Conservation (phyloP, 2,797 vertebrate genomes). For the Poeciliopsis turneri region DNA sequence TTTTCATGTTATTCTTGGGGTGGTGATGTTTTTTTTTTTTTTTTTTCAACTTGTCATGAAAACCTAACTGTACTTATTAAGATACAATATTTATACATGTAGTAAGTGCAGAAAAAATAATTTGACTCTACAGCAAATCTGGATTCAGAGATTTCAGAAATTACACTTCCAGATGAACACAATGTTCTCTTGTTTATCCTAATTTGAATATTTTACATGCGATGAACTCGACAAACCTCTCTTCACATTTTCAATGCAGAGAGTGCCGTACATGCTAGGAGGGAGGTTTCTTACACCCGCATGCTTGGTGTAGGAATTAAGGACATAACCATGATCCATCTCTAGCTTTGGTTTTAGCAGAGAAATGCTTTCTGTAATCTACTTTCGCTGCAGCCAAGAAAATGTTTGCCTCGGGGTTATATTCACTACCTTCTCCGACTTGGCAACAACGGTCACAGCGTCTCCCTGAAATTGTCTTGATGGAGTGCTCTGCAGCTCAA, state of each 20-base stretch:
- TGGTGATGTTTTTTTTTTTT: background rate
- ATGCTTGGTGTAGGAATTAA: background rate
- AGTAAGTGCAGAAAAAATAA: background rate
- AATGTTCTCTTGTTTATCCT: too few relatives aligned
- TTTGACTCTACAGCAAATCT: background rate
- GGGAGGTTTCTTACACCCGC: background rate
- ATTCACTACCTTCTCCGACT: background rate
- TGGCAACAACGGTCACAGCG: background rate
- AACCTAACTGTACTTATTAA: background rate
- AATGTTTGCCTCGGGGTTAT: slow-evolving; percentile 1
- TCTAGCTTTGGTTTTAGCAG: background rate
- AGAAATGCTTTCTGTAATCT: background rate
- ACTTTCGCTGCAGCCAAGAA: background rate
- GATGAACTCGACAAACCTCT: background rate
- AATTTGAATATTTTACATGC: background rate
- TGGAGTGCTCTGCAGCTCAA: background rate
- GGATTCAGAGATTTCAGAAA: background rate
- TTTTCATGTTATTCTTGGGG: background rate
- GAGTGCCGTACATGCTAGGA: background rate
- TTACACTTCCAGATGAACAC: too few relatives aligned
- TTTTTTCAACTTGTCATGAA: background rate
- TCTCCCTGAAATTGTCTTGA: slow-evolving; percentile 1
- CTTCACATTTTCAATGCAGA: background rate
- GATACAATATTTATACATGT: background rate
- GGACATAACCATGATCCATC: background rate